These are phyloP conservation scores for Heterodera schachtii DNA, from an alignment of 1,140 invertebrate species.

Conservation along the genomic window DNA sequence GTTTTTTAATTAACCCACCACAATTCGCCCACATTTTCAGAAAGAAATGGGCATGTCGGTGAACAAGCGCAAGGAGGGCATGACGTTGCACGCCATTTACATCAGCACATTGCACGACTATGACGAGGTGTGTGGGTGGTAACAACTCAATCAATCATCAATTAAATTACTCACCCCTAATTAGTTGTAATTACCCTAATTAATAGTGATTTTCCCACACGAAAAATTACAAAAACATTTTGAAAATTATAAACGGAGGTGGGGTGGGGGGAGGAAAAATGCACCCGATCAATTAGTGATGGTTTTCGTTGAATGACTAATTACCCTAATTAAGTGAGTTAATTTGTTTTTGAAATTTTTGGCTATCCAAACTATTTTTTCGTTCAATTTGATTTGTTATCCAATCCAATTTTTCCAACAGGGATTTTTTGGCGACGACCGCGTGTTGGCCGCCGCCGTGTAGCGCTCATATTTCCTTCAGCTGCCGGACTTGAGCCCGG, in stretches of 20 bases:
- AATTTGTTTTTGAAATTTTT: too few species aligned
- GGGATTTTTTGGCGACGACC: conserved; percentile 44
- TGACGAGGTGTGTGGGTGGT: conserved; percentile 32
- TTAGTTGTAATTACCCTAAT: not conserved
- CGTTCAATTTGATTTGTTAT: too few species aligned
- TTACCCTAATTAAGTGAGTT: too few species aligned
- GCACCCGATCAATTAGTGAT: too few species aligned
- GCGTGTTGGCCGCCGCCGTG: conserved; percentile 34
- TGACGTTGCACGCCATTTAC: conserved; percentile 44
- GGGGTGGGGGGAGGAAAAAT: too few species aligned
- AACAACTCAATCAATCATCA: not conserved
- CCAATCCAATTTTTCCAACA: too few species aligned
- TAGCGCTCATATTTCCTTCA: conserved; percentile 45
- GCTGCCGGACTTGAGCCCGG: conserved; percentile 28
- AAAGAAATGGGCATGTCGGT: conserved; percentile 24
- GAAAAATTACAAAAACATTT: too few species aligned
- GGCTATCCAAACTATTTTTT: too few species aligned
- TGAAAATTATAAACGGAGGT: too few species aligned
- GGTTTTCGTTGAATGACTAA: too few species aligned
- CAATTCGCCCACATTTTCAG: not conserved
- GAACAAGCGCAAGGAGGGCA: not conserved
- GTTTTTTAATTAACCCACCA: too few species aligned
- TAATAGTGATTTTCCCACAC: not conserved
- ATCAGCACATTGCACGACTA: conserved; percentile 45
- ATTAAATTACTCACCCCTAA: not conserved